These are phyloP conservation scores for Amia ocellicauda DNA, from an alignment of 2,113 vertebrate genomes.

Conservation along the genomic window DNA sequence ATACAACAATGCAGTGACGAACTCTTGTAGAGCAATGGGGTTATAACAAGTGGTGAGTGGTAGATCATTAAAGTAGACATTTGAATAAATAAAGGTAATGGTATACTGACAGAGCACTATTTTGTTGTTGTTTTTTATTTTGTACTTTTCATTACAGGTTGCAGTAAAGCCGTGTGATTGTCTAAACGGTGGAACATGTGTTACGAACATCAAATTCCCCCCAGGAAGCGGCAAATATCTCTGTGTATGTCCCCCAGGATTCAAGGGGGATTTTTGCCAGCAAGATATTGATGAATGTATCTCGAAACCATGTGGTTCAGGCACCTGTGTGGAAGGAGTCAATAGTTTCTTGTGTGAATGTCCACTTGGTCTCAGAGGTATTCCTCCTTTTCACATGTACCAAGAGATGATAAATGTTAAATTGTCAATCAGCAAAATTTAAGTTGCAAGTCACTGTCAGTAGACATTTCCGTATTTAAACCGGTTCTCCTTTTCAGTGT, in stretches of 20 bases:
- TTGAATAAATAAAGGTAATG: too few relatives aligned
- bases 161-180: conserved; percentile 67
- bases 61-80: too few relatives aligned
- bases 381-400: background rate
- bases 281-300: conserved; percentile 50
- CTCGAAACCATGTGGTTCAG: conserved; percentile 43
- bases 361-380: conserved; percentile 59
- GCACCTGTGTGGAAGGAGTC: conserved; percentile 40
- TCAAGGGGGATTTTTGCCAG: conserved; percentile 60
- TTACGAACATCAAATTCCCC: conserved; percentile 67
- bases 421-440: background rate
- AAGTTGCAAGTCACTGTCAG: background rate
- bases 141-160: conserved; percentile 62
- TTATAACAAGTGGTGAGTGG: too few relatives aligned
- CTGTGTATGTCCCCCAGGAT: conserved; percentile 64
- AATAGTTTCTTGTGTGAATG: conserved; percentile 54
- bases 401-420: background rate
- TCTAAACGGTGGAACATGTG: conserved; percentile 58
- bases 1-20: too few relatives aligned
- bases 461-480: background rate
- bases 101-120: too few relatives aligned
- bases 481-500: background rate
- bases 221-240: conserved; percentile 72
- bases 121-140: background rate
- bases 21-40: too few relatives aligned